Evolutionary conservation across 37 sponge, comb jelly and placozoan species (phyloP).

Genomic region (Cliona cf. orientalis): DNA sequence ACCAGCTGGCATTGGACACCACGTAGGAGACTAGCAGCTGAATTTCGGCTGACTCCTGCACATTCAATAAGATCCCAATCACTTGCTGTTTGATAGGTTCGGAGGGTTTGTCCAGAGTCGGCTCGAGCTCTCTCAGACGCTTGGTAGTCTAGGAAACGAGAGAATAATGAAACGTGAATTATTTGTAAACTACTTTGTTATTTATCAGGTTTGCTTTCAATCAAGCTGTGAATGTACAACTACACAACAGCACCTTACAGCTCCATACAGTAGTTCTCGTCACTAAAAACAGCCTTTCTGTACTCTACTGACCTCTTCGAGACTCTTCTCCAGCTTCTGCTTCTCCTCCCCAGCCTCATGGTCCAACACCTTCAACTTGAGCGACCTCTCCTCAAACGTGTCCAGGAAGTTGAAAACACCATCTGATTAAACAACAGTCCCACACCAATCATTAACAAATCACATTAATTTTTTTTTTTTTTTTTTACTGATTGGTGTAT

Average conservation of each 20-base stretch:
- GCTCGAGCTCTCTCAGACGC: constrained; percentile 27
- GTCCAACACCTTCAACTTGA: constrained; percentile 21
- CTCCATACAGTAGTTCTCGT: neutral
- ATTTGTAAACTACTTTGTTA: too few species aligned
- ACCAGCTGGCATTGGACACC: constrained; percentile 89
- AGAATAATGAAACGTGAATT: neutral
- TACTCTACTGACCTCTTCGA: constrained; percentile 16
- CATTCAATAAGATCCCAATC: constrained; percentile 71
- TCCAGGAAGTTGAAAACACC: constrained; percentile 53
- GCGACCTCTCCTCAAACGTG: constrained; percentile 41
- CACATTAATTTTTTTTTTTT: neutral
- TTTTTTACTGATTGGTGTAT: neutral
- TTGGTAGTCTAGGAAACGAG: neutral
- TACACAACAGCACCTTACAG: neutral
- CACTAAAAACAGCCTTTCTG: neutral
- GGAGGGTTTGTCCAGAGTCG: constrained; percentile 7
- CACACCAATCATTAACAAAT: neutral
- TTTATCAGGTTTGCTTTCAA: too few species aligned
- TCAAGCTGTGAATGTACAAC: too few species aligned
- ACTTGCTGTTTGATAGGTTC: constrained; percentile 62
- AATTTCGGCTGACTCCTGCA: constrained; percentile 64
- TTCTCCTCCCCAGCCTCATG: constrained; percentile 28
- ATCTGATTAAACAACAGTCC: constrained; percentile 3
- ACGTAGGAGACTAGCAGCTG: constrained; percentile 75
- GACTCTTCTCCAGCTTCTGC: constrained; percentile 7